Conservation (phyloP, 2,888 invertebrate species). For the Nasonovia ribisnigri region DNA sequence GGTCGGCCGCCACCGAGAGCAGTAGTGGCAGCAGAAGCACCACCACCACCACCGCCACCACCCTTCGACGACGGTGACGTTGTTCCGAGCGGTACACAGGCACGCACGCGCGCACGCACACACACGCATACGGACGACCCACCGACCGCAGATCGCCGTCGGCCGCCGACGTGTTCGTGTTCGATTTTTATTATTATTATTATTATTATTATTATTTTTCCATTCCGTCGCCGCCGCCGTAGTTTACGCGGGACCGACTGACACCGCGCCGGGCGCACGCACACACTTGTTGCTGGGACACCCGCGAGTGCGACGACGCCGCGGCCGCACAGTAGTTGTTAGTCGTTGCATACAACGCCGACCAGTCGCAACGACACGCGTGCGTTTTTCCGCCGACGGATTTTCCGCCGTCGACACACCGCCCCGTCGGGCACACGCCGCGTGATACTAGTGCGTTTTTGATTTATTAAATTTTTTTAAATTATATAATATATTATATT, state of each 20-base stretch:
- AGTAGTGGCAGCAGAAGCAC: slow-evolving; percentile 6
- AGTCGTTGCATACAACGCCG: slow-evolving; percentile 13
- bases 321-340: slow-evolving; percentile 42
- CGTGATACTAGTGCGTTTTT: slow-evolving; percentile 10
- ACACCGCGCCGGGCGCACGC: slow-evolving; percentile 42
- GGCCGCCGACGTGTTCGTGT: slow-evolving; percentile 55
- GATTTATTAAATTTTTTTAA: background rate
- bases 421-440: slow-evolving; percentile 3
- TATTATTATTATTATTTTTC: slow-evolving; percentile 13
- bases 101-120: background rate
- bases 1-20: slow-evolving; percentile 29
- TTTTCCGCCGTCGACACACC: slow-evolving; percentile 17
- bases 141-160: slow-evolving; percentile 50
- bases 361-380: slow-evolving; percentile 21
- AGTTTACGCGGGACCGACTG: slow-evolving; percentile 45
- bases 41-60: background rate
- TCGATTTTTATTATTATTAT: slow-evolving; percentile 40
- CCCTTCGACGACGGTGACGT: background rate
- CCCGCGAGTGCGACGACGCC: slow-evolving; percentile 45
- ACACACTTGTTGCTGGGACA: slow-evolving; percentile 60
- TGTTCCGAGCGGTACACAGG: background rate
- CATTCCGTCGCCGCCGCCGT: background rate
- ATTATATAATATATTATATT: background rate
- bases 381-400: slow-evolving; percentile 36
- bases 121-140: slow-evolving; percentile 7